These are phyloP conservation scores for Drosophila simulans DNA, from an alignment of 1,140 invertebrate genomes.

Conservation along the genomic window DNA sequence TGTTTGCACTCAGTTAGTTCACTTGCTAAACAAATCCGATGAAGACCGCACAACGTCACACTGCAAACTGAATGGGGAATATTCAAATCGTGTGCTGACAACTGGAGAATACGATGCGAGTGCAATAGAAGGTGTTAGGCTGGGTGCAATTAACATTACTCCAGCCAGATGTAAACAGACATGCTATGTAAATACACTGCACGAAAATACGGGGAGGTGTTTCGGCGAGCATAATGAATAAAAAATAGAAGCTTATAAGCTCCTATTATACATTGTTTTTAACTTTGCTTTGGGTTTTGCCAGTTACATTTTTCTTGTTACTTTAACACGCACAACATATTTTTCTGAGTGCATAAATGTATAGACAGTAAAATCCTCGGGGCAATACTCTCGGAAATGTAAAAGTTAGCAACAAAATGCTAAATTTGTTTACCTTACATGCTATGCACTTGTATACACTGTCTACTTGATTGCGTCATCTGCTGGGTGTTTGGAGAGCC, in stretches of 20 bases:
- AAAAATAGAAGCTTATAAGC: neutral
- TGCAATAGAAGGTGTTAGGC: conserved; percentile 46
- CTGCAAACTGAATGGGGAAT: conserved; percentile 70
- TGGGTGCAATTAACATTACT: conserved; percentile 56
- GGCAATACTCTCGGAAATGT: conserved; percentile 3
- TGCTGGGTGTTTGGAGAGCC: neutral
- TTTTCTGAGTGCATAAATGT: neutral
- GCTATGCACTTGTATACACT: conserved; percentile 4
- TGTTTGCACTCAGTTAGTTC: conserved; percentile 20
- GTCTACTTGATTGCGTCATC: conserved; percentile 34
- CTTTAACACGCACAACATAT: neutral
- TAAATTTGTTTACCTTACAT: conserved; percentile 18
- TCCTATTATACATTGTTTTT: too few relatives aligned
- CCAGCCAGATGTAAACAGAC: conserved; percentile 21
- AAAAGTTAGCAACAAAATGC: neutral
- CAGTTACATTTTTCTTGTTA: neutral
- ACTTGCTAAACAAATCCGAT: conserved; percentile 37
- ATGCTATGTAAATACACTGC: conserved; percentile 1
- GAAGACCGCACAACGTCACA: conserved; percentile 45
- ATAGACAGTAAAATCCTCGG: neutral
- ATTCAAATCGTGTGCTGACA: conserved; percentile 67
- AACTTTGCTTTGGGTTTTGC: too few relatives aligned
- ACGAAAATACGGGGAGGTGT: neutral
- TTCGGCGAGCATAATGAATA: neutral
- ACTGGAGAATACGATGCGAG: conserved; percentile 51